A percentile compares a stretch with the other conserved stretches of the same genome.
Conservation (phyloP, 2,888 invertebrate species). For the Callinectes sapidus region DNA sequence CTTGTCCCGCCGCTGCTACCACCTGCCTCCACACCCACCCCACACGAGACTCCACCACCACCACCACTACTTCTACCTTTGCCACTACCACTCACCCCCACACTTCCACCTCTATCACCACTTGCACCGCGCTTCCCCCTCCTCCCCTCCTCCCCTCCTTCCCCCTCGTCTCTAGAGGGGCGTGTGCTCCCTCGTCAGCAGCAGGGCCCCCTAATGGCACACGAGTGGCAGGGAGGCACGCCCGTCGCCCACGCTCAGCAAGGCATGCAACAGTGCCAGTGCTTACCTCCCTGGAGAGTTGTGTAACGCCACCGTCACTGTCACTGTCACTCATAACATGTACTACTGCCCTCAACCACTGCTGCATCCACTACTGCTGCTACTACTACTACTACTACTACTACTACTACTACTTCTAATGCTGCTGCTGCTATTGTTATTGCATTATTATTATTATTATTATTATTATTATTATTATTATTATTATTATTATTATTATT, state of each 20-base stretch:
- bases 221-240: not conserved
- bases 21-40: not conserved
- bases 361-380: not conserved
- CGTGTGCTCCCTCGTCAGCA: not conserved
- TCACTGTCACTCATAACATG: not conserved
- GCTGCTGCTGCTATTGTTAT: not conserved
- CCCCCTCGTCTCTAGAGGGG: not conserved
- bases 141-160: not conserved
- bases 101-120: not conserved
- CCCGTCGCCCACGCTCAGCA: not conserved
- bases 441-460: not conserved
- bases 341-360: not conserved
- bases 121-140: not conserved
- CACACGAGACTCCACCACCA: constrained; percentile 10
- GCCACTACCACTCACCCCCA: not conserved
- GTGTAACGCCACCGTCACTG: not conserved
- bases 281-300: not conserved
- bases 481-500: not conserved
- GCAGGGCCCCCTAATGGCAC: not conserved
- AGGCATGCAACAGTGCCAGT: constrained; percentile 14
- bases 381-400: not conserved
- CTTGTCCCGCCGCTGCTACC: constrained; percentile 34
- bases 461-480: not conserved
- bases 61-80: not conserved
- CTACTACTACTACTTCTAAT: constrained; percentile 14